phyloP scores from a whole-genome alignment of 2,888 invertebrate species.

The Conus canariensis region DNA sequence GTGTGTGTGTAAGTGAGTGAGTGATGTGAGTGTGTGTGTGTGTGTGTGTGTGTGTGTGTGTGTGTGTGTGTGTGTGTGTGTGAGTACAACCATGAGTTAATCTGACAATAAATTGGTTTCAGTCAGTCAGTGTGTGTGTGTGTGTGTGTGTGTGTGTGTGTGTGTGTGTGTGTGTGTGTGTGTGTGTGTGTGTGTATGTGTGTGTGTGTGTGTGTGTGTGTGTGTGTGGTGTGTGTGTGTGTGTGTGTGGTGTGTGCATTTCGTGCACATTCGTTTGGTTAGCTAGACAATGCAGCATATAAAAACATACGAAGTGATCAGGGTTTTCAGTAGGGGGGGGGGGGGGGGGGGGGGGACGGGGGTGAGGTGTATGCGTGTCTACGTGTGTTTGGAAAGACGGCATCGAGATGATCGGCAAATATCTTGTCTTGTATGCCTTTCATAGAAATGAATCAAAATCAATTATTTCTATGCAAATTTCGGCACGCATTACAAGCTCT shows the following conservation, averaged over 20 bases:
- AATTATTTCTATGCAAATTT: no score
- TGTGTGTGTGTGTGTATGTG: not conserved
- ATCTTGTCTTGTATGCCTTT: no score
- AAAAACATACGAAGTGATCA: no score
- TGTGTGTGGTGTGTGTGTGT: slow-evolving; percentile 17
- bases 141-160: slow-evolving; percentile 6
- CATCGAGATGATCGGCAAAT: no score
- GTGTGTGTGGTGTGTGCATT: slow-evolving; percentile 15
- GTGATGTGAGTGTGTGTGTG: no score
- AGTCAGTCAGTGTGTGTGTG: not conserved
- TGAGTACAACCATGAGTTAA: not conserved
- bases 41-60: slow-evolving; percentile 9
- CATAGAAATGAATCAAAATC: no score
- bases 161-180: not conserved
- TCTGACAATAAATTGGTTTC: not conserved
- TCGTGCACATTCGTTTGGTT: no score
- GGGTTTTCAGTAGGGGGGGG: no score
- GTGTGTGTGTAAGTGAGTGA: not conserved
- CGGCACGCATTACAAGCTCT: no score
- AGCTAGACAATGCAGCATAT: no score
- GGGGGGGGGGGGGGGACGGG: no score
- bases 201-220: slow-evolving; percentile 26
- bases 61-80: not conserved
- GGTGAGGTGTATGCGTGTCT: not conserved
- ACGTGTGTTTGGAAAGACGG: not conserved